These are phyloP conservation scores for Corvus moneduloides DNA, from an alignment of 2,113 vertebrate genomes.

Conservation along the genomic window DNA sequence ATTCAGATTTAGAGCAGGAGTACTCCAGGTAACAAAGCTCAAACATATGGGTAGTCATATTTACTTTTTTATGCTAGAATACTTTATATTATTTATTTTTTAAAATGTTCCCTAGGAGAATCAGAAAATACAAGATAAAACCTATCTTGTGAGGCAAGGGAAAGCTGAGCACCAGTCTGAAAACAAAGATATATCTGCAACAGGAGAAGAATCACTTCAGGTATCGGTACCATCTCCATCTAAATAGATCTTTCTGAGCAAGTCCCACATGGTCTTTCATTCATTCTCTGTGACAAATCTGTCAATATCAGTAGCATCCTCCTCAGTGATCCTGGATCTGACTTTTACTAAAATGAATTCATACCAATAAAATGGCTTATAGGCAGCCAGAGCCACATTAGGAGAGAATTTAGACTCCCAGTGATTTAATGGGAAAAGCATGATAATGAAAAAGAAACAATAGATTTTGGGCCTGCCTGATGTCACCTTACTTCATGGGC, in stretches of 20 bases:
- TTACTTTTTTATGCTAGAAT: neutral
- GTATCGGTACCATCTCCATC: constrained; percentile 19
- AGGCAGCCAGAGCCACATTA: neutral
- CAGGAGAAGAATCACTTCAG: constrained; percentile 56
- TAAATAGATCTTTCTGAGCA: neutral
- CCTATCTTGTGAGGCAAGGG: constrained; percentile 75
- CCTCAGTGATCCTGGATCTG: neutral
- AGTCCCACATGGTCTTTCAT: neutral
- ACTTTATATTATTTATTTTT: neutral
- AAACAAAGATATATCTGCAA: neutral
- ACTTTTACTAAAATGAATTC: neutral
- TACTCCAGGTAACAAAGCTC: constrained; percentile 71
- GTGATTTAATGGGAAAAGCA: neutral
- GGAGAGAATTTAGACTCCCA: neutral
- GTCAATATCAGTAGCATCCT: neutral
- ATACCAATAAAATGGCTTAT: neutral
- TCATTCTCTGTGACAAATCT: neutral
- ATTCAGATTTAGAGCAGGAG: constrained; percentile 75
- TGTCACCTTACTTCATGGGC: neutral
- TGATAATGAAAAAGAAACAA: neutral
- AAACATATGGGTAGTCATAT: neutral
- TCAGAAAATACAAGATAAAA: constrained; percentile 54
- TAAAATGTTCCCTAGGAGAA: constrained; percentile 47
- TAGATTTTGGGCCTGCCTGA: neutral
- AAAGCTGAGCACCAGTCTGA: neutral